Base-by-base conservation (phyloP, 2,888 invertebrate species). In the Dendrolimus houi region DNA sequence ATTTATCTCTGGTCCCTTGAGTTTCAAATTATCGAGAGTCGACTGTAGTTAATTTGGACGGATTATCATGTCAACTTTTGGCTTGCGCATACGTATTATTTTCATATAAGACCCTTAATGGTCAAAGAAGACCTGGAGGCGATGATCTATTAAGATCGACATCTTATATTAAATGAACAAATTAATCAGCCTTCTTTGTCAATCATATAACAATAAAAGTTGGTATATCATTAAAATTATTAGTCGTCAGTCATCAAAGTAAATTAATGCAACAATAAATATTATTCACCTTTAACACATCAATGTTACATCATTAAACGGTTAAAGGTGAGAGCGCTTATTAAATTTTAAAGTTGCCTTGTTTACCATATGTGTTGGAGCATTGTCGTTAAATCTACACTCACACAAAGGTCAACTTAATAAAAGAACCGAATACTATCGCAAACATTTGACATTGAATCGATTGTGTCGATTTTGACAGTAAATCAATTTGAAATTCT, bases 391-490 rank as follows among this genome's bases (percentile, higher is more conserved):
- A 73, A 72, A 70, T 64, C 66, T 60, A 73, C 69, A 63, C 62
- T 65, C 63, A 67, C 65, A 68, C 72, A 77, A 80, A 83, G 79
- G 77, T 82, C 75, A 79, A 72, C 68, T 65, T 71, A 75, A 83
- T 77, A 78, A 77, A 78, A 79, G 75, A 72, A 75, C 70, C 67
- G 69, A 77, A 77, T 72, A 74, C 74, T 76, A 84, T 81, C 75
- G 81, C 83, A 79, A 85, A 81, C 79, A 77, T 81, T 86, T 79
- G 83, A 81, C 81, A 81, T 79, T 77, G 78, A 76, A 81, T 79
- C 75, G 72, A 79, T 81, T 81, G 81, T 83, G 79, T 85, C 75
- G 72, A 79, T 81, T 84, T 80, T 85, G 85, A 86, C 86, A 83
- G 83, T 77, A 75, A 83, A 85, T 87, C 87, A 84, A 83, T 84